Evolutionary conservation across 2,797 vertebrate species (phyloP).

Genomic region (Melanotaenia maccullochi): DNA sequence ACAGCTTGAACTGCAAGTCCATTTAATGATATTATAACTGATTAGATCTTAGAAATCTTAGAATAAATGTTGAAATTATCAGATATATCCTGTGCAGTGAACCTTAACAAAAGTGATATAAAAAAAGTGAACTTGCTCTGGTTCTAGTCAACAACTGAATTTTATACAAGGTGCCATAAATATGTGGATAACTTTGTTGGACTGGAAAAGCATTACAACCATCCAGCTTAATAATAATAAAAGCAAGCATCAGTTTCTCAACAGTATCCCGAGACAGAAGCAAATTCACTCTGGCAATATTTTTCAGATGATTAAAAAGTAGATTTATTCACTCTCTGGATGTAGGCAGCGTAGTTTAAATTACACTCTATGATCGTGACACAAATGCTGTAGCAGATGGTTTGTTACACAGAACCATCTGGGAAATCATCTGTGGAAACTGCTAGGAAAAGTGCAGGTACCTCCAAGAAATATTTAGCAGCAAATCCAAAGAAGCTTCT

Average conservation of each 20-base stretch:
- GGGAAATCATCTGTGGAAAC: constrained; percentile 15
- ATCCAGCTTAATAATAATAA: neutral
- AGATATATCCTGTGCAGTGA: neutral
- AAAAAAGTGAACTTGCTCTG: neutral
- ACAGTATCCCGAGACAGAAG: neutral
- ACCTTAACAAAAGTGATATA: neutral
- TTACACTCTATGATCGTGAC: constrained; percentile 10
- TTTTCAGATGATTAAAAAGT: neutral
- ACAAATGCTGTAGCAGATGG: constrained; percentile 17
- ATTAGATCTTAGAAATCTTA: neutral
- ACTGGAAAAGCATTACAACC: neutral
- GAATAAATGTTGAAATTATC: neutral
- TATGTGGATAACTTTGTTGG: neutral
- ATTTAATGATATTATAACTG: neutral
- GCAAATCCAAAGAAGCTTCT: constrained; percentile 10
- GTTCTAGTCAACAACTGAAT: neutral
- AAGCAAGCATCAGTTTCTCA: neutral
- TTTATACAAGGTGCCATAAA: neutral
- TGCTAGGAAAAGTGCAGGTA: constrained; percentile 4
- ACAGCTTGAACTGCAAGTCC: neutral
- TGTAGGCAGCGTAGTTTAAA: constrained; percentile 8
- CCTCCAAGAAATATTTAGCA: constrained; percentile 1
- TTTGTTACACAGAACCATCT: constrained; percentile 7
- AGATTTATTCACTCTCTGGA: neutral
- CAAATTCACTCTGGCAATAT: neutral